These are phyloP conservation scores for Sternotherus odoratus DNA, from an alignment of 2,797 vertebrate genomes.

Conservation along the genomic window DNA sequence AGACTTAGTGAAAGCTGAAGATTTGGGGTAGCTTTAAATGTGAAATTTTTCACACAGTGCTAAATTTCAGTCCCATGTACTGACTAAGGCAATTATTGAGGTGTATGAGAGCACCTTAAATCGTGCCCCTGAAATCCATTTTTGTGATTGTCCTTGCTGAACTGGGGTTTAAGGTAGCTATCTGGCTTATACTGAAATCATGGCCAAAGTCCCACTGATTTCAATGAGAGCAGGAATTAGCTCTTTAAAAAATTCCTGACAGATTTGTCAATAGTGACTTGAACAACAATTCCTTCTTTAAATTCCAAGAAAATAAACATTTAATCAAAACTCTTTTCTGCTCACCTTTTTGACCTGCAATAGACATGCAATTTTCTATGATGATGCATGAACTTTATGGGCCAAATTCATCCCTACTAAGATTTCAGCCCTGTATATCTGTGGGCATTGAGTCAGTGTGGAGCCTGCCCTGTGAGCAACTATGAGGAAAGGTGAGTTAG, in stretches of 20 bases:
- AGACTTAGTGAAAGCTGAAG: background rate
- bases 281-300: background rate
- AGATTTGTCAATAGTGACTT: background rate
- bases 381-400: background rate
- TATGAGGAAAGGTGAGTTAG: background rate
- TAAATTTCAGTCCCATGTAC: background rate
- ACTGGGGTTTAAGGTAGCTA: background rate
- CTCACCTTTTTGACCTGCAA: background rate
- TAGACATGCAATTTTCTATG: background rate
- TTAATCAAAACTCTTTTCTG: background rate
- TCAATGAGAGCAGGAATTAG: background rate
- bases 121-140: rapidly evolving
- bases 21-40: background rate
- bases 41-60: background rate
- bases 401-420: background rate
- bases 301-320: background rate
- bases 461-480: rapidly evolving
- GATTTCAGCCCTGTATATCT: background rate
- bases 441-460: background rate
- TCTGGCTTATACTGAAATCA: background rate
- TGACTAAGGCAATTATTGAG: background rate
- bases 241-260: background rate
- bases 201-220: background rate
- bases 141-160: background rate
- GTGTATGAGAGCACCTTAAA: background rate